These are phyloP conservation scores for Selene dorsalis DNA, from an alignment of 2,797 vertebrate genomes.

Conservation along the genomic window DNA sequence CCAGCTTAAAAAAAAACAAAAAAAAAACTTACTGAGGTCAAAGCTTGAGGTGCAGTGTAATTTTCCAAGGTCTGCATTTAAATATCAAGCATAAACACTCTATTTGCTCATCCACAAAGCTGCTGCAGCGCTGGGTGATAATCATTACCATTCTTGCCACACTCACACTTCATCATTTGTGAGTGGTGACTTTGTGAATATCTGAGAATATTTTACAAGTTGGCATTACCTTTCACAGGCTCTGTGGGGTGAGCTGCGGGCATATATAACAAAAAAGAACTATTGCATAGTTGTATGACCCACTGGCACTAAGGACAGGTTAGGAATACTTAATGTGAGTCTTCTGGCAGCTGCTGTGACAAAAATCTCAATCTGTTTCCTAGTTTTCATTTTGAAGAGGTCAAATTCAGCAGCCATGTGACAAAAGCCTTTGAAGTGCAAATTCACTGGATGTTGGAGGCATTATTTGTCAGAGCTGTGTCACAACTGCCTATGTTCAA, in stretches of 20 bases:
- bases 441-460: background rate
- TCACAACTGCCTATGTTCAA: background rate
- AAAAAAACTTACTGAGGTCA: conserved; percentile 17
- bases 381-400: conserved; percentile 24
- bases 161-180: conserved; percentile 33
- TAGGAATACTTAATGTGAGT: conserved; percentile 37
- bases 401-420: background rate
- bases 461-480: conserved; percentile 1
- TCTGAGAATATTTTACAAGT: conserved; percentile 53
- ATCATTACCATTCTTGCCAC: conserved; percentile 46
- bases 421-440: background rate
- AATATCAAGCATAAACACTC: conserved; percentile 50
- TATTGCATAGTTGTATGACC: conserved; percentile 50
- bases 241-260: conserved; percentile 22
- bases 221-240: conserved; percentile 43
- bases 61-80: conserved; percentile 53
- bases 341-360: conserved; percentile 21
- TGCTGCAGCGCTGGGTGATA: background rate
- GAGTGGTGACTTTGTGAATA: conserved; percentile 54
- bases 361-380: conserved; percentile 27
- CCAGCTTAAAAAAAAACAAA: conserved; percentile 13
- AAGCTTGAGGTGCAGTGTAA: conserved; percentile 29
- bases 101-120: conserved; percentile 36
- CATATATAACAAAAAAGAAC: conserved; percentile 50
- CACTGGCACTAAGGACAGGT: conserved; percentile 20